Evolutionary conservation across 2,888 invertebrate genomes (phyloP), one percentile per base, ranked within the genome.

Genomic region (Acleris laterana): DNA sequence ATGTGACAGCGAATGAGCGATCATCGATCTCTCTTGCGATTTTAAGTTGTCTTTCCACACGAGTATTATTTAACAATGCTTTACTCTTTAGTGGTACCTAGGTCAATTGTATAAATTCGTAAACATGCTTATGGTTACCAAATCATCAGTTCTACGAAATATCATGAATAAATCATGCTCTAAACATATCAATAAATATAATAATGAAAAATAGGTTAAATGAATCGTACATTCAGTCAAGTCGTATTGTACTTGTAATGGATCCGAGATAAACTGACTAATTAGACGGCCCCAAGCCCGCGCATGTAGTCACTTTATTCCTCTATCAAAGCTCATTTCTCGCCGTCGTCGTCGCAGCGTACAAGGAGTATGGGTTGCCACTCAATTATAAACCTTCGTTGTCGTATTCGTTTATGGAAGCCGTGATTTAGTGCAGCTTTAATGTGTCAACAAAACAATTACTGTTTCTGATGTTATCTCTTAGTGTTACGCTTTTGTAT

Each of bases 231-330:
- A 13, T 3, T 38, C 38, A 38, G 3, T 38, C 13, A 38, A 4
- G 38, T 38, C 13, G 38, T 4, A 38, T 38, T 38, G 38, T 38
- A 13, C 38, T 38, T 59, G 59, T 49, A 68, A 74, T 71, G 74
- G 73, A 74, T 75, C 72, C 68, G 70, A 81, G 81, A 87, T 81
- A 83, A 86, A 86, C 83, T 76, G 77, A 78, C 77, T 83, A 84
- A 87, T 86, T 87, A 85, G 20, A 49, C 4, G 83, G 73, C 75
- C 64, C 72, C 77, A 76, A 74, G 77, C 73, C 70, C 69, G 80
- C 72, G 74, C 84, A 68, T 86, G 85, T 87, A 82, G 76, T 75
- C 82, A 82, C 82, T 86, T 87, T 83, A 84, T 77, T 84, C 78
- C 74, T 79, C 80, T 80, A 87, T 85, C 75, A 79, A 74, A 71